Conservation (phyloP, 2,797 vertebrate genomes). For the Pantherophis vulpinus region DNA sequence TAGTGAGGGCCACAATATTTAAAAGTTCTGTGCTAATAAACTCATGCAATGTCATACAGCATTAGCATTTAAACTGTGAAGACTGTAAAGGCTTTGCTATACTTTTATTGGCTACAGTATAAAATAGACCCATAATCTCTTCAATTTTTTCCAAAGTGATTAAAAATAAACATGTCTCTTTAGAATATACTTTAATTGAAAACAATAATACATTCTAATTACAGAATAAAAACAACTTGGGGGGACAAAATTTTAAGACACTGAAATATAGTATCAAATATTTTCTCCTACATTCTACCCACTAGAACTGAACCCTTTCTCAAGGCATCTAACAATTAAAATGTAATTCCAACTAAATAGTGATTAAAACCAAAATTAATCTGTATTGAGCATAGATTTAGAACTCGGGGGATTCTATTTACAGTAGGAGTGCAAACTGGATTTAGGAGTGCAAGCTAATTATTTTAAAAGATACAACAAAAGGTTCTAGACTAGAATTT, state of each 20-base stretch:
- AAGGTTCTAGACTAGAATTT: background rate
- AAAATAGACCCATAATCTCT: background rate
- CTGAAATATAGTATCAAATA: background rate
- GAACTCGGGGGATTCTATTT: background rate
- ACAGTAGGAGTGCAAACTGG: background rate
- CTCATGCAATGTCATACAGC: background rate
- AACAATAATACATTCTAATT: background rate
- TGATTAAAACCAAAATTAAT: background rate
- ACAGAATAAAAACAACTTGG: background rate
- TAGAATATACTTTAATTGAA: background rate
- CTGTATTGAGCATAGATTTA: background rate
- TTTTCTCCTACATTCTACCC: background rate
- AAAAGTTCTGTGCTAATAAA: background rate
- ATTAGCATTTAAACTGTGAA: background rate
- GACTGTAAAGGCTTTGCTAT: background rate
- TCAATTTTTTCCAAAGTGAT: background rate
- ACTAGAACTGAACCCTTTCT: background rate
- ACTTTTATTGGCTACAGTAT: background rate
- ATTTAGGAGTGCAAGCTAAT: background rate
- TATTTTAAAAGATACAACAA: background rate
- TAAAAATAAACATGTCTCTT: background rate
- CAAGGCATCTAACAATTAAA: background rate
- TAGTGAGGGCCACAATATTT: background rate
- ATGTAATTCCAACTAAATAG: background rate
- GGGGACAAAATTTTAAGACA: conserved; percentile 4